Base-by-base conservation (phyloP, 2,888 invertebrate species). In the Coelinius sp. region DNA sequence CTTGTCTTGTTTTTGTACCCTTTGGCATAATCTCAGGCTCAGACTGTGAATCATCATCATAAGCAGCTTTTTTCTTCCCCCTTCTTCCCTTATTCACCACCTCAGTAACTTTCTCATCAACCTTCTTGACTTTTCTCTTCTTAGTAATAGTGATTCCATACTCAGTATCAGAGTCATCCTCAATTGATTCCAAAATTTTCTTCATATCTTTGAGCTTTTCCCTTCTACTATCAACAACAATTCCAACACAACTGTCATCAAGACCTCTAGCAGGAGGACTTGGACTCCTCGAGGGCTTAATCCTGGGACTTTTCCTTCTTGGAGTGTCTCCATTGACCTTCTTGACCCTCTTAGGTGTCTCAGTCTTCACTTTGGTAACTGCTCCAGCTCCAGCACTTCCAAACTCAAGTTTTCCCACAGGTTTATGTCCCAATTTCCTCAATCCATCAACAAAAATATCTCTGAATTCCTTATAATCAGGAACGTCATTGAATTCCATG, bases 401-500 rank as follows among this genome's bases (percentile, higher is more conserved):
- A 68, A 93, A 93, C 53, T 90, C 91, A 20, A 95, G 86, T 76
- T 92, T 91, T 49, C 91, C 91, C 52, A 84, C 89, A 64, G 89
- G 88, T 0, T 90, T 84, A 46, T 91, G 90, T 7, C 92, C 92
- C 64, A 92, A 86, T 20, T 89, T 88, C 82, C 93, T 92, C 0
- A 96, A 87, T 12, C 92, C 95, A 52, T 88, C 88, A 24, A 89
- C 87, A 76, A 96, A 92, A 14, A 94, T 88, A 74, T 91, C 90
- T 14, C 91, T 90, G 76, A 94, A 92, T 84, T 93, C 92, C 0
- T 90, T 88, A 84, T 96, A 96, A 84, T 96, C 92, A 0, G 96
- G 95, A 12, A 87, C 88, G 17, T 93, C 92, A 80, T 94, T 91
- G 78, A 93, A 94, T 76, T 93, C 89, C 80, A 96, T 78, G 44